Evolutionary conservation across 1,140 invertebrate species (phyloP).

Genomic region (Trichomalopsis sarcophagae): DNA sequence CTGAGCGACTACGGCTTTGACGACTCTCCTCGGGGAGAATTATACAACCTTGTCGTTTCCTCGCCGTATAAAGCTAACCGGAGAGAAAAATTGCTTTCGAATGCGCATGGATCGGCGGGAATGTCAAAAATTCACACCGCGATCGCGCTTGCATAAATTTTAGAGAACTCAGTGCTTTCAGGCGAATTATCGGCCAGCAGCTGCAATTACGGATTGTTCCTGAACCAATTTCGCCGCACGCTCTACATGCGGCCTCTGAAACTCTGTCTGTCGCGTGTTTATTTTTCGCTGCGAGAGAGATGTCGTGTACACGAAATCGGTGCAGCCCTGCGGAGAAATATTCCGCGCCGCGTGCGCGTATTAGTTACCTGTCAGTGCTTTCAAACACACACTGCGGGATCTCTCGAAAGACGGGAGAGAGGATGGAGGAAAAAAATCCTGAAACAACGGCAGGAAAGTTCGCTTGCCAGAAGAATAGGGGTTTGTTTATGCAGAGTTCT

Average conservation of each 20-base stretch:
- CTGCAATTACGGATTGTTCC: not conserved
- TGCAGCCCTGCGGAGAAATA: conserved; percentile 10
- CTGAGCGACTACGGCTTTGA: not conserved
- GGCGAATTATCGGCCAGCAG: not conserved
- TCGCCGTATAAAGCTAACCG: too few species aligned
- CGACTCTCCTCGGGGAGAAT: too few species aligned
- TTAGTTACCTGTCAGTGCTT: conserved; percentile 41
- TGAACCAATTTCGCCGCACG: not conserved
- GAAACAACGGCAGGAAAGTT: not conserved
- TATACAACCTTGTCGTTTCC: too few species aligned
- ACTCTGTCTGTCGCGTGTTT: not conserved
- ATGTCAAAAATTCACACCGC: not conserved
- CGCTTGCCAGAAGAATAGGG: not conserved
- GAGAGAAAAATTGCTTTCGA: too few species aligned
- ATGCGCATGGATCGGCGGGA: too few species aligned
- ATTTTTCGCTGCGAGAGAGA: not conserved
- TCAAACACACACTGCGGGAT: conserved; percentile 34
- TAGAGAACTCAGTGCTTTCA: not conserved
- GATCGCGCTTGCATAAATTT: not conserved
- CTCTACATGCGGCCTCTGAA: not conserved
- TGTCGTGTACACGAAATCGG: not conserved
- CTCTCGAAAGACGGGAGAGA: conserved; percentile 35
- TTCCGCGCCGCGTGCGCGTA: conserved; percentile 15
- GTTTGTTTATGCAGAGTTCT: not conserved
- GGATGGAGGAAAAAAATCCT: conserved; percentile 10